Percentiles rank a stretch among this genome's conserved stretches.
These are phyloP conservation scores for Vombatus ursinus DNA, from an alignment of 2,113 vertebrate genomes.

Conservation along the genomic window DNA sequence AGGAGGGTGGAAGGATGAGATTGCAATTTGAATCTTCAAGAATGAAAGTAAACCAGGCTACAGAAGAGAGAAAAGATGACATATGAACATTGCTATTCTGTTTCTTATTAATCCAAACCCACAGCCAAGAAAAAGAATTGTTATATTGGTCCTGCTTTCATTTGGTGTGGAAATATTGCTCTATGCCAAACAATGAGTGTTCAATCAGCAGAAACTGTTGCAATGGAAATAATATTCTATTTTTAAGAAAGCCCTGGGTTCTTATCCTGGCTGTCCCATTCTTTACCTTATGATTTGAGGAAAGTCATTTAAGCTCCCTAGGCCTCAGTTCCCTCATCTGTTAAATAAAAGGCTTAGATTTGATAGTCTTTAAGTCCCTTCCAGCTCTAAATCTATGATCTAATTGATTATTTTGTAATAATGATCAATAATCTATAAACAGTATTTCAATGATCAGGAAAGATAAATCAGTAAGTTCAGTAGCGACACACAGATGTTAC, in stretches of 20 bases:
- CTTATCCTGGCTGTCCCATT: neutral
- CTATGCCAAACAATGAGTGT: neutral
- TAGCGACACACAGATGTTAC: neutral
- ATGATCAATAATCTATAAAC: neutral
- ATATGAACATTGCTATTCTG: neutral
- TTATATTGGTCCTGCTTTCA: neutral
- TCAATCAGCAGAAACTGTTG: neutral
- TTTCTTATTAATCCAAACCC: neutral
- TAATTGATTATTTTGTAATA: neutral
- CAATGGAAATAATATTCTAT: neutral
- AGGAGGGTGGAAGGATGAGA: conserved; percentile 11
- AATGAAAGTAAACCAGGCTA: neutral
- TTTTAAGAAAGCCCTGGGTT: neutral
- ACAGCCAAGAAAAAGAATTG: neutral
- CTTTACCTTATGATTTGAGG: neutral
- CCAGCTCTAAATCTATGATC: neutral
- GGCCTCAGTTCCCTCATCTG: neutral
- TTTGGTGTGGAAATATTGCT: neutral
- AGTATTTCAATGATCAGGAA: neutral
- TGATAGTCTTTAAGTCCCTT: neutral
- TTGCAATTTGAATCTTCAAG: neutral
- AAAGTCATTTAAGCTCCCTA: neutral
- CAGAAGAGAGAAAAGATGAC: neutral
- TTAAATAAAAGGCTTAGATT: neutral
- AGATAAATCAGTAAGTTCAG: neutral